These are phyloP conservation scores for Elysia chlorotica DNA, from an alignment of 1,140 invertebrate genomes.

Conservation along the genomic window DNA sequence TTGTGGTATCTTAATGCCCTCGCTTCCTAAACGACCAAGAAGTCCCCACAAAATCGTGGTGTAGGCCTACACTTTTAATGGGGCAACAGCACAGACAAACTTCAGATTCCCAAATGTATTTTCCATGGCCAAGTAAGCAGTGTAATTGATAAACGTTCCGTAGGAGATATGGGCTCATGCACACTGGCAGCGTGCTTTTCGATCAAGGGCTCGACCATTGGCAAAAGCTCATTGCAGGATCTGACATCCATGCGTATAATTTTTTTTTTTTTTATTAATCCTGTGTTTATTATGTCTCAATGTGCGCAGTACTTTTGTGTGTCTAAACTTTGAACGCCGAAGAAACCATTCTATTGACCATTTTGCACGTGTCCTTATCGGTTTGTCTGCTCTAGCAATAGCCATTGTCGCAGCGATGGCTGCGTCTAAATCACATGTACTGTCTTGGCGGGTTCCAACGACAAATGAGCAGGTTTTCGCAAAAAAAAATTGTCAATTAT, in stretches of 20 bases:
- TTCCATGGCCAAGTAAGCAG: slow-evolving; percentile 15
- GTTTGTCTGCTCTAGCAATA: background rate
- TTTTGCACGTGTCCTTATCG: background rate
- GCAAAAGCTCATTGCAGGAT: slow-evolving; percentile 15
- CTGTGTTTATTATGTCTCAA: slow-evolving; percentile 7
- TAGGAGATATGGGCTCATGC: slow-evolving; percentile 18
- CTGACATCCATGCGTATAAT: slow-evolving; percentile 13
- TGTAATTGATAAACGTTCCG: slow-evolving; percentile 21
- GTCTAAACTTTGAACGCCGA: slow-evolving; percentile 1
- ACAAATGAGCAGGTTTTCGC: background rate
- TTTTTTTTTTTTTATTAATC: slow-evolving; percentile 18
- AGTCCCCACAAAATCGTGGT: no score
- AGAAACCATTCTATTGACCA: background rate
- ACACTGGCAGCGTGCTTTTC: slow-evolving; percentile 12
- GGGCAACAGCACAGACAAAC: slow-evolving; percentile 12
- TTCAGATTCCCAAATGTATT: slow-evolving; percentile 24
- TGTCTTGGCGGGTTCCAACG: background rate
- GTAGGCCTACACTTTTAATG: no score
- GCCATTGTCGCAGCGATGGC: background rate
- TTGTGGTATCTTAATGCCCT: no score
- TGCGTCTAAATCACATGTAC: slow-evolving; percentile 1
- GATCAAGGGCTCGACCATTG: slow-evolving; percentile 13
- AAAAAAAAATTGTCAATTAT: background rate
- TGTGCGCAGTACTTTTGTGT: background rate
- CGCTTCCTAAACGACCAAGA: no score